Base-by-base conservation (phyloP, 2,113 vertebrate genomes). In the Hippotragus niger region DNA sequence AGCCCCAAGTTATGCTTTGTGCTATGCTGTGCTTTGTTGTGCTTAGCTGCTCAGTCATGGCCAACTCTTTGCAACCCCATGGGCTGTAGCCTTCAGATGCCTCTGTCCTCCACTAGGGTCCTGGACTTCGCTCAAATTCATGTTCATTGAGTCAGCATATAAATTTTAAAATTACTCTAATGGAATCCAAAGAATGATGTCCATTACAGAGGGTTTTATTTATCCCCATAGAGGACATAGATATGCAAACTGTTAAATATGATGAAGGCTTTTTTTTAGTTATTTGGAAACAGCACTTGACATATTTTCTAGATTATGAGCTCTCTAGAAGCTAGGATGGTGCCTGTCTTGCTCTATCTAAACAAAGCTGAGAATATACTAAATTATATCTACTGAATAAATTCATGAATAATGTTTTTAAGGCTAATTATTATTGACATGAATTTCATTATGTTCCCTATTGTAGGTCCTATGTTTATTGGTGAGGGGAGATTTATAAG, bases 1-100 rank as follows among this genome's bases (percentile, higher is more conserved):
- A 36, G 17, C n/a, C 67, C 67, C 67, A 23, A 23, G 67, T 40
- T 36, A 5, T 1, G 2, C 2, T 71, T 40, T 40, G n/a, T 12
- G 33, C 33, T 21, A 19, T 11, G n/a, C 9, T 71, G n/a, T 36
- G 19, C n/a, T 71, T 19, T 71, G 19, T 1, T 71, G n/a, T 36
- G 9, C n/a, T 36, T 11, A 36, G 17, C 5, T 0, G 2, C 19
- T 25, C 36, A 76, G 23, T 76, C 11, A 21, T 0, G 23, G 21
- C 36, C 1, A 6, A 2, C 71, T 27, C 12, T 27, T 43, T 43
- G 36, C 23, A 25, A 76, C 36, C 23, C 12, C 12, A 14, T 27
- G 71, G 36, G 11, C 71, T 76, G 12, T 27, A 76, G 36, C 36
- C 71, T 43, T 43, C 36, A 76, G 71, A 43, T 12, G 3, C 36